These are phyloP conservation scores for Phorcus lineatus DNA, from an alignment of 2,888 invertebrate species.

Conservation along the genomic window DNA sequence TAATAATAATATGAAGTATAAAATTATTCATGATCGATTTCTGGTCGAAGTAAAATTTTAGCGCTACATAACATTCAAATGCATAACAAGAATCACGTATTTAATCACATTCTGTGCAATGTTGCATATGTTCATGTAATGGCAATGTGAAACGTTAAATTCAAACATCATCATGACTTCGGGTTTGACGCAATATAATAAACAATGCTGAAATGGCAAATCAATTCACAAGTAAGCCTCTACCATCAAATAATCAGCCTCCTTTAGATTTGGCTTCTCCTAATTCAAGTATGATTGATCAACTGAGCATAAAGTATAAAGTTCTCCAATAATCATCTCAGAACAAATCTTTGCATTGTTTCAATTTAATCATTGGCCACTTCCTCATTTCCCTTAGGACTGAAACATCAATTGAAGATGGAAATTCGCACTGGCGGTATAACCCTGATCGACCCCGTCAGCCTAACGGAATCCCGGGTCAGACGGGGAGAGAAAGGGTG, in stretches of 20 bases:
- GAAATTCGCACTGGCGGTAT: conserved; percentile 25
- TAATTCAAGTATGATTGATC: too few relatives aligned
- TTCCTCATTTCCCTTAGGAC: not conserved
- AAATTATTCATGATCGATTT: too few relatives aligned
- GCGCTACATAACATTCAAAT: not conserved
- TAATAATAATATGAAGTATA: too few relatives aligned
- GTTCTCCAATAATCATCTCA: too few relatives aligned
- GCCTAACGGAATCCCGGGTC: conserved; percentile 31
- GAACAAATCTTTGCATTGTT: too few relatives aligned
- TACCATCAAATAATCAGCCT: not conserved
- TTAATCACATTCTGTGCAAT: not conserved
- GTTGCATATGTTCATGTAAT: not conserved
- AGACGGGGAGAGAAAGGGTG: not conserved
- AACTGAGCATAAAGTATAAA: too few relatives aligned
- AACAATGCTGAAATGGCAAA: not conserved
- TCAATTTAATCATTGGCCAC: too few relatives aligned
- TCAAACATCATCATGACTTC: not conserved
- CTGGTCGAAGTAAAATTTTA: too few relatives aligned
- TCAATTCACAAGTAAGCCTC: not conserved
- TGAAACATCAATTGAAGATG: conserved; percentile 11
- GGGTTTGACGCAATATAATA: not conserved
- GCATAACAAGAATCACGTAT: not conserved
- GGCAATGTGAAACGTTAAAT: too few relatives aligned
- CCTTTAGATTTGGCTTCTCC: too few relatives aligned
- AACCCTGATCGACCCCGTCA: conserved; percentile 27